phyloP scores from a whole-genome alignment of 2,888 invertebrate genomes.

The Tiphia femorata region DNA sequence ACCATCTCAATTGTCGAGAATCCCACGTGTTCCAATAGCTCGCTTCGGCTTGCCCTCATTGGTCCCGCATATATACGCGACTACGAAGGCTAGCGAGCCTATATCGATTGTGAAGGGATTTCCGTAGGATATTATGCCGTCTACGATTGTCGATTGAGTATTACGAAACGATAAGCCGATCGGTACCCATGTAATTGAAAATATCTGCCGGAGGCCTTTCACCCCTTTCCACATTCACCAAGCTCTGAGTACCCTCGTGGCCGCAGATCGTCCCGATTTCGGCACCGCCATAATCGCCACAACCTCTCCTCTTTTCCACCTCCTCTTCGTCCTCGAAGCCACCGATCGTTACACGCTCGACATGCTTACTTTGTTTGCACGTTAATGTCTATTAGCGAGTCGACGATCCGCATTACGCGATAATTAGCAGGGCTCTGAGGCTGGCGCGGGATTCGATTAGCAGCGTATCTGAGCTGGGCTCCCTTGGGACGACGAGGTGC shows the following conservation, averaged over 20 bases:
- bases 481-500: too few species aligned
- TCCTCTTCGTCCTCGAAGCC: too few species aligned
- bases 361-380: slow-evolving; percentile 40
- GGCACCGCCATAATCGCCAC: slow-evolving; percentile 28
- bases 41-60: slow-evolving; percentile 12
- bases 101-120: slow-evolving; percentile 41
- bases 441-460: too few species aligned
- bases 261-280: slow-evolving; percentile 17
- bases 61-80: slow-evolving; percentile 3
- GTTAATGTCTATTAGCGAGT: slow-evolving; percentile 30
- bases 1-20: too few species aligned
- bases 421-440: slow-evolving; percentile 46
- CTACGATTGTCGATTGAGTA: slow-evolving; percentile 45
- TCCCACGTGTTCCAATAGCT: too few species aligned
- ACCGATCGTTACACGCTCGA: slow-evolving; percentile 38
- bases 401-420: slow-evolving; percentile 33
- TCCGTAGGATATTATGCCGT: slow-evolving; percentile 36
- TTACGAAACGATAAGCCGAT: slow-evolving; percentile 44
- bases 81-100: slow-evolving; percentile 6
- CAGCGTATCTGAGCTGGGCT: too few species aligned
- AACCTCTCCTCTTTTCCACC: too few species aligned
- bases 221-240: too few species aligned
- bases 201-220: slow-evolving; percentile 41
- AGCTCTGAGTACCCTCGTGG: too few species aligned
- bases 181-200: slow-evolving; percentile 44